Base-by-base conservation (phyloP, 1,140 invertebrate genomes). In the Andrena cerasifolii region DNA sequence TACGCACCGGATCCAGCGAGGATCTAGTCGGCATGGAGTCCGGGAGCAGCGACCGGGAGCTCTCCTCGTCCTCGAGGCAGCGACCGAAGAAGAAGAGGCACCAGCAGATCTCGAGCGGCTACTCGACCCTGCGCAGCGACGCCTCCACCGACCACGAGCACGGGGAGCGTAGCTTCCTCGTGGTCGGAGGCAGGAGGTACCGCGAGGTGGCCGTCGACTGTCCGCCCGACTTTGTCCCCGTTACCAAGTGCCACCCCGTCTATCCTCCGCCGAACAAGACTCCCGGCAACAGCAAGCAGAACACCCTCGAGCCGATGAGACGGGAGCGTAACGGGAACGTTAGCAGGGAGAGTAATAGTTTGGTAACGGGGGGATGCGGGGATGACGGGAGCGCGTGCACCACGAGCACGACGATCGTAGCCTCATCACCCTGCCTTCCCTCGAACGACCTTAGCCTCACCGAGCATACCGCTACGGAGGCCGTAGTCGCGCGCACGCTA, bases 121-220 rank as follows among this genome's bases (percentile, higher is more conserved):
- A 93, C 62, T 93, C 91, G 33, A 93, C 91, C 0, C 67, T 92
- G 2, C 82, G 88, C 54, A 94, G 94, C 85, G 93, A 94, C 40
- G 89, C 91, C 0, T 93, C 93, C 0, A 90, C 80, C 66, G 82
- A 84, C 26, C 65, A 81, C 33, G 82, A 85, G 28, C 73, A 54
- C 54, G 28, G 26, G 0, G 83, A 85, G 6, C 73, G 83, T 40
- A 78, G 78, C 28, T 85, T 78, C 3, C 53, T 85, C 6, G 82
- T 85, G 26, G 58, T 80, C 47, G 92, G 93, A 51, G 85, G 75
- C 16, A 92, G 86, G 58, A 70, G 71, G 7, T 95, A 95, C 70
- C 93, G 95, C 68, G 96, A 96, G 86, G 94, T 96, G 82, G 95
- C 96, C 10, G 96, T 96, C 28, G 96, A 96, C 87, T 96, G 96